Evolutionary conservation across 2,113 vertebrate genomes (phyloP).

Genomic region (Larimichthys polyactis): DNA sequence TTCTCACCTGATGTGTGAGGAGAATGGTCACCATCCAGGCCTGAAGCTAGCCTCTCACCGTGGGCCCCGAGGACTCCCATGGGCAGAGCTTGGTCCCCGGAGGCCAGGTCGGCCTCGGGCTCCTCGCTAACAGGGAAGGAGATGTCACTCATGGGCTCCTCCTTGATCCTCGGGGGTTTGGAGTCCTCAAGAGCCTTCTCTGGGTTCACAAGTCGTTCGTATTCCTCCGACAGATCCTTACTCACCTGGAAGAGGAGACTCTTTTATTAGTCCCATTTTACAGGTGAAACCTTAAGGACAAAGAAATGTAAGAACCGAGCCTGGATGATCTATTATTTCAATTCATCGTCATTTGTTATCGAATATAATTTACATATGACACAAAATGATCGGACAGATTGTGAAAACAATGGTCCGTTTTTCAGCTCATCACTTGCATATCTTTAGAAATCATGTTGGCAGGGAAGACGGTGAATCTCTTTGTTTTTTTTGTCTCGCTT

Average conservation of each 20-base stretch:
- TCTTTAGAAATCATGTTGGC: conserved; percentile 4
- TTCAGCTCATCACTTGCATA: not conserved
- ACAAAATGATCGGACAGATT: not conserved
- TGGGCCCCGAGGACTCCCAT: conserved; percentile 92
- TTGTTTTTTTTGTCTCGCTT: conserved; percentile 8
- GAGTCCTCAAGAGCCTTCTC: conserved; percentile 95
- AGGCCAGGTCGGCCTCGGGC: conserved; percentile 90
- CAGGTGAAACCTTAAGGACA: not conserved
- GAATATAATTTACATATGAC: not conserved
- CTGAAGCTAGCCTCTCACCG: conserved; percentile 89
- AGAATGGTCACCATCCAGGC: conserved; percentile 92
- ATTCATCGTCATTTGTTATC: not conserved
- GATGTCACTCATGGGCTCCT: conserved; percentile 94
- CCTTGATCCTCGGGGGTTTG: conserved; percentile 95
- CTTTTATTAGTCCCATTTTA: not conserved
- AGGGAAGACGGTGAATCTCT: conserved; percentile 2
- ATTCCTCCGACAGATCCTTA: conserved; percentile 96
- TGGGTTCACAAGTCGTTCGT: conserved; percentile 95
- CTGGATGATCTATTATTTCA: not conserved
- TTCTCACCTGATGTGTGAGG: conserved; percentile 92
- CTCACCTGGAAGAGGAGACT: conserved; percentile 86
- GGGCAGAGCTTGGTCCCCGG: conserved; percentile 93
- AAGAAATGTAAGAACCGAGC: conserved; percentile 4
- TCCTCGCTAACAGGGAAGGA: conserved; percentile 94
- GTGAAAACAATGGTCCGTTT: not conserved